A percentile compares a stretch with the other conserved stretches of the same genome.
Conservation (phyloP, 2,113 vertebrate species). For the Ovibos moschatus region DNA sequence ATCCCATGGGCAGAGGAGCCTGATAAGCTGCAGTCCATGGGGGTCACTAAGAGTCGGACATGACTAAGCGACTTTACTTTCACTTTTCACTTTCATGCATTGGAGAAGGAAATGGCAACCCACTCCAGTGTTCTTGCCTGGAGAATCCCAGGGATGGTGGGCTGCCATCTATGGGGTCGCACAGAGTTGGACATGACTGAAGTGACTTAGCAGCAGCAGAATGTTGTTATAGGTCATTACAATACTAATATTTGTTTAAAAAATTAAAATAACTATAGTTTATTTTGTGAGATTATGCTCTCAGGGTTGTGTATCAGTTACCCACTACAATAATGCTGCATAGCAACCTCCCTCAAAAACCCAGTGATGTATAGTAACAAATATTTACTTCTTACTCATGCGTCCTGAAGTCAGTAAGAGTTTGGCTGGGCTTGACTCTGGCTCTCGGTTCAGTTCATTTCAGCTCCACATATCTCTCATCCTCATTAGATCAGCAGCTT, state of each 20-base stretch:
- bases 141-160: not conserved
- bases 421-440: not conserved
- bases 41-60: no score
- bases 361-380: not conserved
- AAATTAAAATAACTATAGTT: not conserved
- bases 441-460: not conserved
- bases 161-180: not conserved
- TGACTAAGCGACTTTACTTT: no score
- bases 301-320: not conserved
- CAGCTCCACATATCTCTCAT: not conserved
- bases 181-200: not conserved
- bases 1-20: no score
- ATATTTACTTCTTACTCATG: not conserved
- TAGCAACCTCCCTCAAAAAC: not conserved
- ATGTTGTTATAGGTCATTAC: not conserved
- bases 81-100: no score
- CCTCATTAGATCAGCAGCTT: not conserved
- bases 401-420: not conserved
- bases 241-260: not conserved
- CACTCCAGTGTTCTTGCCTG: not conserved
- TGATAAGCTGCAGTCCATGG: no score
- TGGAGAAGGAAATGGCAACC: not conserved
- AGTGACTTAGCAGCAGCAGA: not conserved
- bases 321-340: not conserved
- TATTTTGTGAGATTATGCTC: not conserved